phyloP scores from a whole-genome alignment of 2,113 vertebrate genomes.

The Ptilorrhoa leucosticta region DNA sequence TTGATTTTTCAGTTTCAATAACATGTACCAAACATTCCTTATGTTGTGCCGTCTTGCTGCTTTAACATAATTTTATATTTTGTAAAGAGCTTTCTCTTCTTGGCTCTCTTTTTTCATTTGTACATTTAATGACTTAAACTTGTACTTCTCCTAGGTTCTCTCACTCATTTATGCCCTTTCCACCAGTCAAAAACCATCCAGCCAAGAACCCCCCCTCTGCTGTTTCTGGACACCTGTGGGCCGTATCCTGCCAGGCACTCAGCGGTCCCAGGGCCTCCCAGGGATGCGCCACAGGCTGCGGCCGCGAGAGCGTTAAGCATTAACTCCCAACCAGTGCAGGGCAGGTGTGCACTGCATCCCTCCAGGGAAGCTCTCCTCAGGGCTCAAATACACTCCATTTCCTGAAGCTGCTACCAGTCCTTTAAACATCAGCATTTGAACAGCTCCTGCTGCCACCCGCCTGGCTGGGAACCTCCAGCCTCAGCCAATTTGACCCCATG shows the following conservation, averaged over 20 bases:
- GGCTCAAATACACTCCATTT: not conserved
- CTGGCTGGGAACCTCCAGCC: not conserved
- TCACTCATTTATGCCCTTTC: not conserved
- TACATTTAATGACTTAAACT: slow-evolving; percentile 20
- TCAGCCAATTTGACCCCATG: fast-evolving
- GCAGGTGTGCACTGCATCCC: not conserved
- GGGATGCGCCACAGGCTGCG: not conserved
- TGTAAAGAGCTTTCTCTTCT: slow-evolving; percentile 34
- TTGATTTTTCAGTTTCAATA: slow-evolving; percentile 63
- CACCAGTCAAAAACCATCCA: not conserved
- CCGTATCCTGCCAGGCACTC: not conserved
- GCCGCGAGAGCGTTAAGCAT: fast-evolving
- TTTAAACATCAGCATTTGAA: not conserved
- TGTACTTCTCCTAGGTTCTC: not conserved
- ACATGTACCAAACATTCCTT: slow-evolving; percentile 61
- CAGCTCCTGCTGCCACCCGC: not conserved
- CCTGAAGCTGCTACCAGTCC: not conserved
- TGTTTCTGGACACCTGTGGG: not conserved
- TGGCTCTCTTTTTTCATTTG: slow-evolving; percentile 27
- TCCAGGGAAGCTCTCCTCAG: slow-evolving; percentile 2
- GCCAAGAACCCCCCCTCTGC: not conserved
- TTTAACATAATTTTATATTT: slow-evolving; percentile 50
- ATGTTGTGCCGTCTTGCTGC: slow-evolving; percentile 48
- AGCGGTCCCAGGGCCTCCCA: not conserved
- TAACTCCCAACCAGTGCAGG: not conserved